Evolutionary conservation across 2,888 invertebrate species (phyloP).

Genomic region (Drosophila suboccidentalis): DNA sequence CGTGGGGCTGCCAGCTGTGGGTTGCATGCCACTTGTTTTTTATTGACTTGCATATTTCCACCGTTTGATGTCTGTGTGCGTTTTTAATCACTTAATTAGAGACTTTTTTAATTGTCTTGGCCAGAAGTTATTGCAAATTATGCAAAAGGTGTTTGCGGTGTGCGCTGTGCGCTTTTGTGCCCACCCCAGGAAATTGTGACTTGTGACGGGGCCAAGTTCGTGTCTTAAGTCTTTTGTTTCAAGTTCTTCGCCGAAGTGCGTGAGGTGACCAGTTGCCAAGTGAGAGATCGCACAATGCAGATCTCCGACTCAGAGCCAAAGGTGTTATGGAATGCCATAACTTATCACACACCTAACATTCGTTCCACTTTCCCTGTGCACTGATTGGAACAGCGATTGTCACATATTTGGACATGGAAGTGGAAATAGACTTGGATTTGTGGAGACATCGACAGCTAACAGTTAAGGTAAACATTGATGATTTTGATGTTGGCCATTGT

Average conservation of each 20-base stretch:
- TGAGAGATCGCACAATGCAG: not conserved
- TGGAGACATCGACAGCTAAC: not conserved
- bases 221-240: constrained; percentile 76
- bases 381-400: constrained; percentile 23
- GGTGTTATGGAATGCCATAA: constrained; percentile 8
- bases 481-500: constrained; percentile 42
- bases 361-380: constrained; percentile 1
- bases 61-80: constrained; percentile 62
- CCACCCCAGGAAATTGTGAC: constrained; percentile 62
- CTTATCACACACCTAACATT: constrained; percentile 12
- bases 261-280: constrained; percentile 6
- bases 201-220: constrained; percentile 61
- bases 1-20: constrained; percentile 9
- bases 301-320: not conserved
- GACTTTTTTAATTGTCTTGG: constrained; percentile 70
- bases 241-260: constrained; percentile 29
- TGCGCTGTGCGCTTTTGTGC: constrained; percentile 33
- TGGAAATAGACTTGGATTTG: not conserved
- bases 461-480: constrained; percentile 31
- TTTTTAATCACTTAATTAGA: constrained; percentile 82
- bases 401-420: not conserved
- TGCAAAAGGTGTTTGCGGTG: constrained; percentile 57
- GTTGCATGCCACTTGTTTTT: constrained; percentile 60
- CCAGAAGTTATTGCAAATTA: constrained; percentile 59
- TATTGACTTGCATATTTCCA: constrained; percentile 74